Evolutionary conservation across 2,888 invertebrate genomes (phyloP), one percentile per base, ranked within the genome.

Genomic region (Rapana venosa): DNA sequence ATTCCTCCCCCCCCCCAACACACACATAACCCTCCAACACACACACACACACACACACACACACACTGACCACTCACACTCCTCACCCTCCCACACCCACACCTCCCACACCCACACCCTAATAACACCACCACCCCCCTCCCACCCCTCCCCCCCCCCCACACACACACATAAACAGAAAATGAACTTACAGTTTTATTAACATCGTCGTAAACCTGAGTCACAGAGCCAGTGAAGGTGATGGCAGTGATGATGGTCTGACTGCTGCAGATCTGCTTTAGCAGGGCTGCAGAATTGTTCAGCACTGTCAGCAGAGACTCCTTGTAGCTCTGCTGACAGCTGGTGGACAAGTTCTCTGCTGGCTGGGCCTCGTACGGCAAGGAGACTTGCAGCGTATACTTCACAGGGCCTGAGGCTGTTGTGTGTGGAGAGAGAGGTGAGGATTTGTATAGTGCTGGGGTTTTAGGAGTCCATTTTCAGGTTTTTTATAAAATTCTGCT

Each of bases 31-130:
- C n/a, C n/a, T n/a, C n/a, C n/a, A 11, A 77, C 77, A 77, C 77
- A 77, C 77, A n/a, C 77, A 77, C 77, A n/a, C 77, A 77, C 22
- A 30, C n/a, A 77, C 77, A 77, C 77, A 77, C 77, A 77, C 77
- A 77, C 77, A 77, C 77, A 30, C 13, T 2, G 17, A 77, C 2
- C 22, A 20, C 61, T 1, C 17, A 61, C 15, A 47, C 47, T 5
- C 61, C 61, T 22, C n/a, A n/a, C 61, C 61, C 77, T 2, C n/a
- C n/a, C 77, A 22, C n/a, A 77, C 77, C 1, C 77, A 77, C 22
- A 77, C 77, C 11, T 8, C 61, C 1, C 61, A 61, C 61, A 61
- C 15, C 4, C 61, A 61, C 61, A 30, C 11, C 1, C 74, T n/a
- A 5, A 22, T 6, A 11, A 17, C 70, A 22, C 70, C 74, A 74